phyloP scores from a whole-genome alignment of 1,140 invertebrate species.

The Philopotamus ludificatus region DNA sequence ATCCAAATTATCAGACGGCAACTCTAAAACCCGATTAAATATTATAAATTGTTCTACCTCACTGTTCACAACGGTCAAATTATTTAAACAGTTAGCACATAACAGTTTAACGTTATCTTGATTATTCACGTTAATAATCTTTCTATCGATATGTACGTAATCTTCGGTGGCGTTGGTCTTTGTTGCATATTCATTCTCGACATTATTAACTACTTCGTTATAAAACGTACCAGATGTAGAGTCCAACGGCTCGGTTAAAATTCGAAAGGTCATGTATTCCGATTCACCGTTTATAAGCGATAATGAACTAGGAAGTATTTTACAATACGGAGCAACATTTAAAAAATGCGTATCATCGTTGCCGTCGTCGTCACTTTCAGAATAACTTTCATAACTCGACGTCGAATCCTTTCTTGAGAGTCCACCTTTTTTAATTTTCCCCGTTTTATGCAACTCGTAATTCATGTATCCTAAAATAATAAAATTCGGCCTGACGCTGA shows the following conservation, averaged over 20 bases:
- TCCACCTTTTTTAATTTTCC: slow-evolving; percentile 44
- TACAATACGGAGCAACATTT: slow-evolving; percentile 50
- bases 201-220: slow-evolving; percentile 50
- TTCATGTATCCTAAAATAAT: slow-evolving; percentile 52
- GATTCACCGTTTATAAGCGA: slow-evolving; percentile 52
- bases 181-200: neutral
- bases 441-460: slow-evolving; percentile 43
- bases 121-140: slow-evolving; percentile 47
- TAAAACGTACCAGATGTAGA: slow-evolving; percentile 52
- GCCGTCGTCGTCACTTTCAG: slow-evolving; percentile 35
- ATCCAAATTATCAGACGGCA: slow-evolving; percentile 57
- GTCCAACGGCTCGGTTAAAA: slow-evolving; percentile 51
- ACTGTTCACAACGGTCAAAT: slow-evolving; percentile 43
- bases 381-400: slow-evolving; percentile 37
- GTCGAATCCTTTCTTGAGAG: slow-evolving; percentile 37
- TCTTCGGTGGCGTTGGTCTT: neutral
- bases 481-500: slow-evolving; percentile 52
- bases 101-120: slow-evolving; percentile 47
- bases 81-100: slow-evolving; percentile 56
- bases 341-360: slow-evolving; percentile 46
- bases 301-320: slow-evolving; percentile 53
- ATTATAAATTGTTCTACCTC: slow-evolving; percentile 41
- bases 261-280: slow-evolving; percentile 52
- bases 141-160: neutral
- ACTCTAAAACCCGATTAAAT: slow-evolving; percentile 57